Percentiles rank a stretch among this genome's conserved stretches.
These are phyloP conservation scores for Ictidomys tridecemlineatus DNA, from an alignment of 2,113 vertebrate genomes.

Conservation along the genomic window DNA sequence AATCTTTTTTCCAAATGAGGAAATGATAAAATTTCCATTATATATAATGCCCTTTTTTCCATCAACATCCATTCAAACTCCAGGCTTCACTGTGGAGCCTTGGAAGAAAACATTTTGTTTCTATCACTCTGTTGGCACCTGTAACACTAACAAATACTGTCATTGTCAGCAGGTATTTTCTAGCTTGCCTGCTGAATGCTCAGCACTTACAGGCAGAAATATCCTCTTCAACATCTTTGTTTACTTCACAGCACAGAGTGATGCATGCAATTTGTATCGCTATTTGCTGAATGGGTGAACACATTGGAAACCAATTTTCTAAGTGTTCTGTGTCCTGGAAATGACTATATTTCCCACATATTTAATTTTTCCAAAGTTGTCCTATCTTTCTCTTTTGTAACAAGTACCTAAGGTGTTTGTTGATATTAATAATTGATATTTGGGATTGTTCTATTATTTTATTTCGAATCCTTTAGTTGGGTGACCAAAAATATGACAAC, in stretches of 20 bases:
- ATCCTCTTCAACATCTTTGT: not conserved
- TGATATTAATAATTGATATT: not conserved
- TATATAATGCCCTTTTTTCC: not conserved
- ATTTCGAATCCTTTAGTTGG: slow-evolving; percentile 30
- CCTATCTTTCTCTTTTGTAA: not conserved
- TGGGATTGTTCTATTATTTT: not conserved
- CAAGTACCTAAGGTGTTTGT: not conserved
- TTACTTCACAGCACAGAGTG: not conserved
- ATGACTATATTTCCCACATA: not conserved
- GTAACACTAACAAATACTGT: not conserved
- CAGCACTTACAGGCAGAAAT: not conserved
- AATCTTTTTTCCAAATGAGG: not conserved
- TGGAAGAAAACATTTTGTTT: not conserved
- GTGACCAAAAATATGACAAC: slow-evolving; percentile 1
- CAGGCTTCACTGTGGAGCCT: not conserved
- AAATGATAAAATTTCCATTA: not conserved
- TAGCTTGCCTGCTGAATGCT: not conserved
- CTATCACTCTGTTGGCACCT: not conserved
- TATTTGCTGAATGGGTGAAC: not conserved
- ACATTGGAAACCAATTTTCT: not conserved
- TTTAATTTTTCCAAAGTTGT: not conserved
- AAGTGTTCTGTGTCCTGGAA: not conserved
- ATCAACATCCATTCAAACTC: not conserved
- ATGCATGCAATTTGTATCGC: not conserved
- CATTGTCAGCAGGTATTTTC: not conserved